Conservation (phyloP, 1,140 invertebrate genomes). For the Venturia canescens region DNA sequence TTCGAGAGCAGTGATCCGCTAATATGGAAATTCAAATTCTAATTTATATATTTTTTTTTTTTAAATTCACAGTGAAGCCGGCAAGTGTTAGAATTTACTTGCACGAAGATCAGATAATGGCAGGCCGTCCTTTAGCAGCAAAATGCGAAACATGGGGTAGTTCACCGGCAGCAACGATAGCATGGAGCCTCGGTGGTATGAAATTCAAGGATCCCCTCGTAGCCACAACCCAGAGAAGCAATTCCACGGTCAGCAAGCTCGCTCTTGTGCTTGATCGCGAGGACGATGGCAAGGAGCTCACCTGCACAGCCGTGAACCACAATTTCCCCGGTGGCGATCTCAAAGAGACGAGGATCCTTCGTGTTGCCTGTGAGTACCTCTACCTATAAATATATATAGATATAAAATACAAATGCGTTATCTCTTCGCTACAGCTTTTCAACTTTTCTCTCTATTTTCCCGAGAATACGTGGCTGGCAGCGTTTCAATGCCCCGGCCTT, state of each 20-base stretch:
- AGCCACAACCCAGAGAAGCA: slow-evolving; percentile 78
- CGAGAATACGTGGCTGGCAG: not conserved
- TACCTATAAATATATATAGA: not conserved
- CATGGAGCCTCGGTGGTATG: slow-evolving; percentile 83
- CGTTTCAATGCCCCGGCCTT: not conserved
- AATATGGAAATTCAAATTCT: no score
- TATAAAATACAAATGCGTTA: not conserved
- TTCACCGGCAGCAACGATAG: slow-evolving; percentile 84
- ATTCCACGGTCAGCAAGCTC: slow-evolving; percentile 85
- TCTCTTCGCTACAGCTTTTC: not conserved
- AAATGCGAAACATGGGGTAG: slow-evolving; percentile 85
- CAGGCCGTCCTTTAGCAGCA: slow-evolving; percentile 80
- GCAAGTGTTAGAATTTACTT: slow-evolving; percentile 82
- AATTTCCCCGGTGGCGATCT: slow-evolving; percentile 88
- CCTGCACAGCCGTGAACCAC: slow-evolving; percentile 93
- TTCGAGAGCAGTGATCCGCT: no score
- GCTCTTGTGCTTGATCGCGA: slow-evolving; percentile 84
- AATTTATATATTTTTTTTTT: slow-evolving; percentile 8
- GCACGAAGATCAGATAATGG: slow-evolving; percentile 80
- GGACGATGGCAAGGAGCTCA: slow-evolving; percentile 89
- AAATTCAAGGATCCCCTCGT: slow-evolving; percentile 79
- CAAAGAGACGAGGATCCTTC: slow-evolving; percentile 86
- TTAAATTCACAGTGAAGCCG: slow-evolving; percentile 81
- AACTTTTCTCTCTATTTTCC: not conserved
- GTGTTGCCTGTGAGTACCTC: slow-evolving; percentile 88